Evolutionary conservation across 2,888 invertebrate genomes (phyloP).

Genomic region (Synanthedon tipuliformis): DNA sequence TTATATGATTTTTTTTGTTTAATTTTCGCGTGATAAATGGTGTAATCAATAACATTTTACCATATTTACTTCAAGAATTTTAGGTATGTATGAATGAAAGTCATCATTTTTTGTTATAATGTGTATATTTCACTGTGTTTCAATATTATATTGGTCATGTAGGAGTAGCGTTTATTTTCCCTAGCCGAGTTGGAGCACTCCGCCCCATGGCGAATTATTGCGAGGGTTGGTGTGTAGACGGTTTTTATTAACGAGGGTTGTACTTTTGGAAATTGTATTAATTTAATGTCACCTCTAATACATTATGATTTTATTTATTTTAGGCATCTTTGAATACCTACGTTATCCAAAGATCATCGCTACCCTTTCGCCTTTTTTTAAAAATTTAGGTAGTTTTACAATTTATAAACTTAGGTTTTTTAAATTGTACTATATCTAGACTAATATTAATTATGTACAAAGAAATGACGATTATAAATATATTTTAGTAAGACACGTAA

Average conservation of each 20-base stretch:
- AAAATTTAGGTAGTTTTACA: too few species aligned
- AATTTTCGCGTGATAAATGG: constrained; percentile 39
- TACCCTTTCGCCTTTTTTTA: too few species aligned
- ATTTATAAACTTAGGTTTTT: too few species aligned
- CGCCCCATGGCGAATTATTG: constrained; percentile 30
- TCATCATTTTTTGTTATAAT: constrained; percentile 11
- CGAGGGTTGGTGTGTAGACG: constrained; percentile 39
- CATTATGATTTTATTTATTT: background rate
- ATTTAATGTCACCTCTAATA: background rate
- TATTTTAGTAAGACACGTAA: too few species aligned
- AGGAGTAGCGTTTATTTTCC: constrained; percentile 22
- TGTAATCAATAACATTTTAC: constrained; percentile 50
- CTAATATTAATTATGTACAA: too few species aligned
- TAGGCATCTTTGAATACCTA: too few species aligned
- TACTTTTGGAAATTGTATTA: constrained; percentile 20
- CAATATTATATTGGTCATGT: background rate
- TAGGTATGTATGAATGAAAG: constrained; percentile 58
- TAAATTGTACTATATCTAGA: too few species aligned
- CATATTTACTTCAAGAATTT: constrained; percentile 26
- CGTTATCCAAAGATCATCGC: too few species aligned
- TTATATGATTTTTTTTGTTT: constrained; percentile 11
- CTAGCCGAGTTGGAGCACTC: constrained; percentile 13
- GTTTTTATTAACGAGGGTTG: constrained; percentile 47
- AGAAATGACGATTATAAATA: too few species aligned
- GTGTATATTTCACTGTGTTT: constrained; percentile 9